These are phyloP conservation scores for Drosophila buzzatii DNA, from an alignment of 2,888 invertebrate genomes.

Conservation along the genomic window DNA sequence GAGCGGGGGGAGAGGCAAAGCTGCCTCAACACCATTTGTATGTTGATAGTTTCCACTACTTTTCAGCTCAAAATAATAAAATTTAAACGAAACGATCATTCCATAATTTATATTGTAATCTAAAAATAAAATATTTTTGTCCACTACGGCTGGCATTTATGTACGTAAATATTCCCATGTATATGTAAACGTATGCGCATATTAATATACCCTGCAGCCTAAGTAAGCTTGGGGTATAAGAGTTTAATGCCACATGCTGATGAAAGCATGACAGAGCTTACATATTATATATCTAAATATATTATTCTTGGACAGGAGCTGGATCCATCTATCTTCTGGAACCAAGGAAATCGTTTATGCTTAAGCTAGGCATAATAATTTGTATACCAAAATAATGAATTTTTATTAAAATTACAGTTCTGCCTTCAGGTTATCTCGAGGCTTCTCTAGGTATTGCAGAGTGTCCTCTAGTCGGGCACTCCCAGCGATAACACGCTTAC, in stretches of 20 bases:
- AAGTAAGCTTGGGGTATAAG: background rate
- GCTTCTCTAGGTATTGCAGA: background rate
- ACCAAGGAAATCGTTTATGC: no score
- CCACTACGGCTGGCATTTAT: background rate
- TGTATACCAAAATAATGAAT: no score
- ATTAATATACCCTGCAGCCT: background rate
- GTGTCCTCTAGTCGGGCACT: background rate
- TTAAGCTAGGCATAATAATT: no score
- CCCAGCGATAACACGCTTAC: background rate
- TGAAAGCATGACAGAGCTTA: background rate
- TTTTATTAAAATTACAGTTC: no score
- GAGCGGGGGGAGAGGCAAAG: no score
- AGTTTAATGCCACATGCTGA: background rate
- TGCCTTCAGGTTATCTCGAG: background rate
- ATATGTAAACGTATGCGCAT: background rate
- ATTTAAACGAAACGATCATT: conserved; percentile 7
- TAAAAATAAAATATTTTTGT: conserved; percentile 2
- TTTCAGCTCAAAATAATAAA: background rate
- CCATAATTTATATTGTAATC: conserved; percentile 5
- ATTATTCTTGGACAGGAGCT: no score
- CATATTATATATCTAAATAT: background rate
- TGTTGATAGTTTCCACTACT: background rate
- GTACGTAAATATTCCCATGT: background rate
- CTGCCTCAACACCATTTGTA: background rate
- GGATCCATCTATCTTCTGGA: no score